phyloP scores from a whole-genome alignment of 37 sponge, comb jelly and placozoan genomes.

The Bolinopsis microptera region DNA sequence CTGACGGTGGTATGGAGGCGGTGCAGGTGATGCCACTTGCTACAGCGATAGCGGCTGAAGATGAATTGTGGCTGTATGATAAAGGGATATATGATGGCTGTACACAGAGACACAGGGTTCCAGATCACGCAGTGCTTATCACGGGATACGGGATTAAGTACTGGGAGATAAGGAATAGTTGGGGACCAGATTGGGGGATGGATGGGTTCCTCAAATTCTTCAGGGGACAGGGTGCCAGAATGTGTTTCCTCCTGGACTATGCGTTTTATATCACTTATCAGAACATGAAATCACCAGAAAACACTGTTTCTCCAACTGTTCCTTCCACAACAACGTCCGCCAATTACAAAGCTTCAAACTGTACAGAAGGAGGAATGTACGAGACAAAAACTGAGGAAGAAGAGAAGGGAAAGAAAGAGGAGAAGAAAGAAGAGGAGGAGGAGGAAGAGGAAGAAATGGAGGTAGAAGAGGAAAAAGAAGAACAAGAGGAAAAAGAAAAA shows the following conservation, averaged over 20 bases:
- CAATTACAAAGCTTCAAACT: too few species aligned
- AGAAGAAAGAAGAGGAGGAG: background rate
- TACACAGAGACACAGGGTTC: background rate
- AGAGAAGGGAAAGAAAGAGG: background rate
- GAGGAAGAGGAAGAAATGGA: background rate
- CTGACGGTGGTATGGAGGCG: background rate
- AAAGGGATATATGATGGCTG: conserved; percentile 4
- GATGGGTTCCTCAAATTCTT: background rate
- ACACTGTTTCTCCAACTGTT: too few species aligned
- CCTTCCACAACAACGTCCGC: too few species aligned
- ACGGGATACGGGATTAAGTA: background rate
- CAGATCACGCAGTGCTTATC: conserved; percentile 6
- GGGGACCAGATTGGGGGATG: conserved; percentile 8
- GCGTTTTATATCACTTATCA: background rate
- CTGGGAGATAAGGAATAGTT: background rate
- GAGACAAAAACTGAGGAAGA: background rate
- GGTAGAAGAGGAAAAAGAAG: too few species aligned
- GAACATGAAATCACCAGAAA: too few species aligned
- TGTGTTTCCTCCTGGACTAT: background rate
- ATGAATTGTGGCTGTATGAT: background rate
- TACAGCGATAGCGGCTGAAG: background rate
- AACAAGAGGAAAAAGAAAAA: too few species aligned
- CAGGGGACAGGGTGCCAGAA: background rate
- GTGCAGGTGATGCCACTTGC: background rate
- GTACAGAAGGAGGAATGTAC: too few species aligned